Evolutionary conservation across 23 tunicate species (phyloP), one percentile per base, ranked within the genome.

Genomic region (Diplosoma virens): DNA sequence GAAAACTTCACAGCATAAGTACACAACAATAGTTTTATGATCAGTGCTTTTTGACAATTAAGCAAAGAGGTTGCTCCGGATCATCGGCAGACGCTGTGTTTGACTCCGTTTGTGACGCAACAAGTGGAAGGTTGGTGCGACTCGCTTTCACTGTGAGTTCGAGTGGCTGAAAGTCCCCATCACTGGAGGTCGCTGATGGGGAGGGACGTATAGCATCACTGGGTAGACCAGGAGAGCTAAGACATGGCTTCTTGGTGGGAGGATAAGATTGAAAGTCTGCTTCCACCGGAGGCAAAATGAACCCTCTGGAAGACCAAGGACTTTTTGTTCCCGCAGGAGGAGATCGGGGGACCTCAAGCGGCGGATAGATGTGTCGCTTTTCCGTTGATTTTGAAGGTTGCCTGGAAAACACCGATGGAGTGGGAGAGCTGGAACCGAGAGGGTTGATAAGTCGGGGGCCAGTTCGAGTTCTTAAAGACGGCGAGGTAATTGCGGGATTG

Each of bases 251-350:
- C 11, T 22, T 17, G 23, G 26, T 34, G 30, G 78, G 18, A 48
- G 78, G 36, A 48, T 23, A 47, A 3, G 35, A 52, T 7, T 22
- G 54, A 3, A 2, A n/a, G 6, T 21, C 30, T 6, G 24, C 20
- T 6, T 11, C 41, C 1, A 4, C 47, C 18, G 59, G 80, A 0
- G 79, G 67, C 26, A 71, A 32, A 3, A 75, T 37, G 34, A 63
- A 82, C 6, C 36, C 67, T 3, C 87, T 79, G 33, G 81, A 35
- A n/a, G 81, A 30, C 87, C 87, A 82, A 1, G 87, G 87, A 47
- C 87, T 82, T 52, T 50, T 82, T 33, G 87, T 82, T 1, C 87
- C 87, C 5, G 71, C 66, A 1, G 87, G 87, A 61, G 81, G 81
- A 2, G 64, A 11, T 33, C 68, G 30, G 24, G 48, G 30, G 4